These are phyloP conservation scores for Ceratina australensis DNA, from an alignment of 1,140 invertebrate species.

Conservation along the genomic window DNA sequence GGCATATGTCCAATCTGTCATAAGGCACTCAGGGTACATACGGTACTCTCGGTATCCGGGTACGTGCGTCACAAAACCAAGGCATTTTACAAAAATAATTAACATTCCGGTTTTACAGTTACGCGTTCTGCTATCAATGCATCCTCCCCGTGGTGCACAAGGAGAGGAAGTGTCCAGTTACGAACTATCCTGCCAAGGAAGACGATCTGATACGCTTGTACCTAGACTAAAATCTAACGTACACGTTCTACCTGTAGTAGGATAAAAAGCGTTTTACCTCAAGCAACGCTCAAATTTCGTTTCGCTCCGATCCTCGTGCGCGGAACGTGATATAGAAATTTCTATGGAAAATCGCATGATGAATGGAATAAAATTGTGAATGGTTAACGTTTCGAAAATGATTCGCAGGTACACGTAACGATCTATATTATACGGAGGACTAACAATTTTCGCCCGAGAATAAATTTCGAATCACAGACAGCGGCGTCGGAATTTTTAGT, in stretches of 20 bases:
- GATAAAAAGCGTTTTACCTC: conserved; percentile 12
- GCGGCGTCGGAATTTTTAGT: conserved; percentile 13
- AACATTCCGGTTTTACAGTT: conserved; percentile 77
- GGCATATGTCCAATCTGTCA: conserved; percentile 85
- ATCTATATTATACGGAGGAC: conserved; percentile 26
- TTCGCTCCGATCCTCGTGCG: neutral
- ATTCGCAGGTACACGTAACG: conserved; percentile 39
- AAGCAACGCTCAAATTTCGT: neutral
- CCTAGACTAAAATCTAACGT: conserved; percentile 54
- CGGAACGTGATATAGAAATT: neutral
- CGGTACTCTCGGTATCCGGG: conserved; percentile 86
- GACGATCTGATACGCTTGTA: conserved; percentile 84
- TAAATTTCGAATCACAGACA: conserved; percentile 44
- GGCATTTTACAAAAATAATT: conserved; percentile 32
- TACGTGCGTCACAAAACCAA: conserved; percentile 71
- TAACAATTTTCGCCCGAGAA: conserved; percentile 32
- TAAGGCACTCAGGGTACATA: conserved; percentile 83
- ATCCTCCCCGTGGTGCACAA: conserved; percentile 82
- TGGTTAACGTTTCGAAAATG: neutral
- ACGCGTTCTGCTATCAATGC: conserved; percentile 87
- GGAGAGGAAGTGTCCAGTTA: conserved; percentile 83
- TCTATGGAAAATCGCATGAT: neutral
- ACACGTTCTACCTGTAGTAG: neutral
- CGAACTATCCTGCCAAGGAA: conserved; percentile 82
- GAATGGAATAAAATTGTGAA: conserved; percentile 37